Base-by-base conservation (phyloP, 2,797 vertebrate genomes). In the Gadopsis marmoratus region DNA sequence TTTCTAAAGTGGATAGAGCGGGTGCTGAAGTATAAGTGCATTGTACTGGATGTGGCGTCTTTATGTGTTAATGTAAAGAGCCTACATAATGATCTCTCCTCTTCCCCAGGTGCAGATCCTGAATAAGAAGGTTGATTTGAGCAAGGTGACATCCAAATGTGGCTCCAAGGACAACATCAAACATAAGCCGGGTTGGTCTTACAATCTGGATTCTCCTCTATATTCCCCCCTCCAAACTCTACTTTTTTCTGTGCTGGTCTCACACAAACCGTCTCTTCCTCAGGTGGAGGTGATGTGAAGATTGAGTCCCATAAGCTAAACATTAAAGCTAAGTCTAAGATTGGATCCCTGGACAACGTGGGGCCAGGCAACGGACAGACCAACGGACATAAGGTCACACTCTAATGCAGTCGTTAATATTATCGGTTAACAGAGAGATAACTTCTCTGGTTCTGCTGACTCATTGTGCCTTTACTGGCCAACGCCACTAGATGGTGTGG, bases 121-220 rank as follows among this genome's bases (percentile, higher is more conserved):
- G 88, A 98, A 94, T 91, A 98, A 97, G 92, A 99, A 99, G 82
- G 96, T 98, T 0, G 97, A 99, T 70, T 78, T 98, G 77, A 98
- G 97, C 85, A 99, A 97, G 90, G 96, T 98, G 88, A 96, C 97
- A 4, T 96, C 98, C 59, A 99, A 98, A 93, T 98, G 97, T 67
- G 98, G 98, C 71, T 99, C 98, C 48, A 99, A 99, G 95, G 94
- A 97, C 69, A 99, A 95, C 89, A 96, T 98, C 71, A 99, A 98
- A 81, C 92, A 97, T 79, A 99, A 97, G 91, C 96, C 97, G 94
- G 97, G 98, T 99, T 86, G 41, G 65, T 37, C 45, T 64, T 39
- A 6, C 48, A n/a, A 33, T 23, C 21, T 21, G 11, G 58, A 0
- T 47, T 55, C 29, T 48, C 5, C 41, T 33, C 56, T 21, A 0